Percentiles rank a stretch among this genome's conserved stretches.
Evolutionary conservation across 2,888 invertebrate genomes (phyloP).

Genomic region (Drosophila nr. medialis): DNA sequence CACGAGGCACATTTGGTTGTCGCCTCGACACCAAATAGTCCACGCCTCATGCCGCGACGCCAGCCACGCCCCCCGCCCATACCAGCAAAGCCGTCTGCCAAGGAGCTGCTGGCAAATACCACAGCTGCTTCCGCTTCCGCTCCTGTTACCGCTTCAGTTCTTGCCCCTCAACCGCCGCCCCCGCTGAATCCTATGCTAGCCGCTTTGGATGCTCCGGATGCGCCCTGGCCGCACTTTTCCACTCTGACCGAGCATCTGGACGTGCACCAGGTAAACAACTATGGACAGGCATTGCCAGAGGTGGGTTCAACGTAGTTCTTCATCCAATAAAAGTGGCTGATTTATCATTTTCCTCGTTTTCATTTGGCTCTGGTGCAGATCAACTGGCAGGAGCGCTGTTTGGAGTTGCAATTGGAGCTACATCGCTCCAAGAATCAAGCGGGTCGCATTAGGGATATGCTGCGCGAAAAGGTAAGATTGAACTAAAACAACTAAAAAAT

Average conservation of each 20-base stretch:
- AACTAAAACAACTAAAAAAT: not conserved
- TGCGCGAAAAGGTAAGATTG: conserved; percentile 93
- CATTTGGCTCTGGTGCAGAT: conserved; percentile 82
- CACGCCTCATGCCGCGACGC: conserved; percentile 88
- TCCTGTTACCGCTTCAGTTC: conserved; percentile 4
- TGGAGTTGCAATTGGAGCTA: conserved; percentile 93
- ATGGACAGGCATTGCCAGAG: conserved; percentile 84
- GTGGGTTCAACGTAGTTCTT: conserved; percentile 60
- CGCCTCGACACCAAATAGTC: conserved; percentile 89
- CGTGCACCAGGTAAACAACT: conserved; percentile 84
- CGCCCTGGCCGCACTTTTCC: conserved; percentile 84
- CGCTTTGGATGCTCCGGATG: conserved; percentile 82
- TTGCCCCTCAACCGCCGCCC: not conserved
- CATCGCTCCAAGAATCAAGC: conserved; percentile 95
- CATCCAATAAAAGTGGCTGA: not conserved
- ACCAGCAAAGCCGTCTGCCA: conserved; percentile 77
- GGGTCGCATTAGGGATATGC: conserved; percentile 93
- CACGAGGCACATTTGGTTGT: conserved; percentile 50
- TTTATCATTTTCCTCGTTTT: conserved; percentile 4
- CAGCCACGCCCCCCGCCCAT: conserved; percentile 85
- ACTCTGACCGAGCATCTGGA: conserved; percentile 83
- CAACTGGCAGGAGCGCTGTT: conserved; percentile 95
- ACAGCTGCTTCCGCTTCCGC: conserved; percentile 52
- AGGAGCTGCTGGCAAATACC: conserved; percentile 48
- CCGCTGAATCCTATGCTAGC: conserved; percentile 71